Percentiles rank a stretch among this genome's conserved stretches.
These are phyloP conservation scores for Brachylomia viminalis DNA, from an alignment of 2,888 invertebrate species.

Conservation along the genomic window DNA sequence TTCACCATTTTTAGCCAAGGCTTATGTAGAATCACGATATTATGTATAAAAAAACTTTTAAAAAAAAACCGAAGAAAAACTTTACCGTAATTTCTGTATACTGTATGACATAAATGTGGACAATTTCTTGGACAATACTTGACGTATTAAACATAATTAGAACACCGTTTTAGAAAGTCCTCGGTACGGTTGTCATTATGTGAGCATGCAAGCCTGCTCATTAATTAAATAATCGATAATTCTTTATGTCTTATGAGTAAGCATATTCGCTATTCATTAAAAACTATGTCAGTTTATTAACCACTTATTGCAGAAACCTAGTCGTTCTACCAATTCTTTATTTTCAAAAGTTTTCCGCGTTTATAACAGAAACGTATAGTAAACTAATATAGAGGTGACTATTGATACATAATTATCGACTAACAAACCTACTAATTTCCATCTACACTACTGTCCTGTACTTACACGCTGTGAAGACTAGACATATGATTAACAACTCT, in stretches of 20 bases:
- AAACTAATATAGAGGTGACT: neutral
- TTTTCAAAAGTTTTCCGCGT: too few relatives aligned
- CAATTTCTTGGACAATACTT: neutral
- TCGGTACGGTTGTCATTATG: neutral
- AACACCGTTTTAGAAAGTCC: conserved; percentile 1
- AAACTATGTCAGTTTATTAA: neutral
- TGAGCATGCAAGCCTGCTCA: conserved; percentile 2
- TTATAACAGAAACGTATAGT: neutral
- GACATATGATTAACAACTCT: conserved; percentile 47
- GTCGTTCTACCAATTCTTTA: too few relatives aligned
- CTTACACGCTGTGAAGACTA: conserved; percentile 39
- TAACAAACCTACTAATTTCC: conserved; percentile 21
- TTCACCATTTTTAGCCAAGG: neutral
- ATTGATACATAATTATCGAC: conserved; percentile 24
- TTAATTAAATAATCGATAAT: conserved; percentile 36
- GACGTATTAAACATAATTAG: conserved; percentile 7
- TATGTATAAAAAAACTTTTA: too few relatives aligned
- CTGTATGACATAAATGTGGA: neutral
- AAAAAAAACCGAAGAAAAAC: neutral
- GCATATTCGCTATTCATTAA: neutral
- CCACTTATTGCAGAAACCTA: neutral
- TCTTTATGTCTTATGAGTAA: neutral
- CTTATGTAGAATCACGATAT: neutral
- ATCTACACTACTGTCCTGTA: conserved; percentile 10
- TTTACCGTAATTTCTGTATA: neutral